A percentile compares a stretch with the other conserved stretches of the same genome.
Evolutionary conservation across 1,140 invertebrate genomes (phyloP).

Genomic region (Acromyrmex charruanus): DNA sequence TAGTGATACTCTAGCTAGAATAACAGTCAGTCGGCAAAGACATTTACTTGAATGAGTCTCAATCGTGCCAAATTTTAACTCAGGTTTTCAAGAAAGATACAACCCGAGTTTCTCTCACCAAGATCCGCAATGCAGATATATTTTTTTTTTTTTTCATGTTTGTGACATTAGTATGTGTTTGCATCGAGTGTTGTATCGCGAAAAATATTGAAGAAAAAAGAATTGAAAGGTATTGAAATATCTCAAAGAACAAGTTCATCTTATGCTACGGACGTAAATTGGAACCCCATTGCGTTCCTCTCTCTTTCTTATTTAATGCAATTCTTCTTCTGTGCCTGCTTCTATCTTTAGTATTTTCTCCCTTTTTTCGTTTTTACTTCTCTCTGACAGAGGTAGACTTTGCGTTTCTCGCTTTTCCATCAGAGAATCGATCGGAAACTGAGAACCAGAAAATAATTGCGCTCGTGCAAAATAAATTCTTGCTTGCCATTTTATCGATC

Average conservation of each 20-base stretch:
- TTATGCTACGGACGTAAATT: conserved; percentile 24
- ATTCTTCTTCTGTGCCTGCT: conserved; percentile 58
- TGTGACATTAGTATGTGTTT: conserved; percentile 30
- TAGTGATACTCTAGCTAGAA: conserved; percentile 12
- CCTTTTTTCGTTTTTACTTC: conserved; percentile 7
- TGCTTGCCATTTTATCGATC: conserved; percentile 41
- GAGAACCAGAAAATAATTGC: conserved; percentile 49
- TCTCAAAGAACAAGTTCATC: conserved; percentile 32
- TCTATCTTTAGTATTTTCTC: conserved; percentile 34
- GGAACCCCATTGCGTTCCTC: conserved; percentile 28
- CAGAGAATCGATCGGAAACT: conserved; percentile 64
- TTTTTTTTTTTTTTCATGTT: conserved; percentile 41
- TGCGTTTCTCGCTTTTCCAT: neutral
- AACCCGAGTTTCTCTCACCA: neutral
- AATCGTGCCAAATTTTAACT: conserved; percentile 56
- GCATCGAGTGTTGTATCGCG: conserved; percentile 5
- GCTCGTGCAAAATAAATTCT: conserved; percentile 37
- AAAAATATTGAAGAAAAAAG: conserved; percentile 9
- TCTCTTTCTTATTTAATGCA: conserved; percentile 54
- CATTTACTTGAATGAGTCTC: conserved; percentile 23
- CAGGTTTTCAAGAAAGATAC: conserved; percentile 40
- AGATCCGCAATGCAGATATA: conserved; percentile 59
- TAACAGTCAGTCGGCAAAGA: conserved; percentile 18
- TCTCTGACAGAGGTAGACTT: conserved; percentile 50
- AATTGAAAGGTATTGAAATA: conserved; percentile 46